Evolutionary conservation across 2,888 invertebrate species (phyloP).

Genomic region (Diabrotica balteata): DNA sequence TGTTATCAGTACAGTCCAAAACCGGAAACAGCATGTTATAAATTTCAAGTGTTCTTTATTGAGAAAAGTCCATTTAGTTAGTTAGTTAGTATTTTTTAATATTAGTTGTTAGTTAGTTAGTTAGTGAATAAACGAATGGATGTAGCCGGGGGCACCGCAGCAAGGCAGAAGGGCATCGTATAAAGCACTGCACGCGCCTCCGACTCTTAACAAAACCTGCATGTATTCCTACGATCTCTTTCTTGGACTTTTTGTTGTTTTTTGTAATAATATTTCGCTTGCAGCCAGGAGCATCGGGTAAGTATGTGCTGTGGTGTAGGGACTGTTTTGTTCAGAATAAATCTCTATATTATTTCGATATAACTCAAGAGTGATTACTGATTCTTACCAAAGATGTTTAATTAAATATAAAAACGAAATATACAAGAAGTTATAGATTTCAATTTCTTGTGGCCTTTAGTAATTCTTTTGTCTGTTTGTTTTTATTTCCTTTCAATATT

Average conservation of each 20-base stretch:
- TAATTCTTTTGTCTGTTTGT: too few species aligned
- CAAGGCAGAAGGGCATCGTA: conserved; percentile 57
- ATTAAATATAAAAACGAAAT: neutral
- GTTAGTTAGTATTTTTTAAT: neutral
- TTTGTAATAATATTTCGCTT: conserved; percentile 50
- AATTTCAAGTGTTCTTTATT: too few species aligned
- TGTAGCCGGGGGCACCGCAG: conserved; percentile 56
- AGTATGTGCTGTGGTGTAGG: conserved; percentile 55
- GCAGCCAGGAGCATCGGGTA: conserved; percentile 57
- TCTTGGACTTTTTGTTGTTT: conserved; percentile 41
- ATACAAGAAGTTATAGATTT: too few species aligned
- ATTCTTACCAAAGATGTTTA: conserved; percentile 10
- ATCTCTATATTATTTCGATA: too few species aligned
- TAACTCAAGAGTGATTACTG: neutral
- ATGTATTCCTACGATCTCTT: conserved; percentile 50
- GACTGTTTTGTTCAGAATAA: conserved; percentile 16
- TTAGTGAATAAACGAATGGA: conserved; percentile 20
- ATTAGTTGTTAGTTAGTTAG: conserved; percentile 3
- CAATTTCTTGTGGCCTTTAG: too few species aligned
- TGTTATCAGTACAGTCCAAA: neutral
- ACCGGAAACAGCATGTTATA: too few species aligned
- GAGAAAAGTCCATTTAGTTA: conserved; percentile 5
- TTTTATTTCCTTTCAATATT: too few species aligned
- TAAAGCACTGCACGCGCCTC: conserved; percentile 58
- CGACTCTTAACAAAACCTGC: conserved; percentile 52